Evolutionary conservation across 64 coral and sea anemone genomes (phyloP).

Genomic region (Actinia equina): DNA sequence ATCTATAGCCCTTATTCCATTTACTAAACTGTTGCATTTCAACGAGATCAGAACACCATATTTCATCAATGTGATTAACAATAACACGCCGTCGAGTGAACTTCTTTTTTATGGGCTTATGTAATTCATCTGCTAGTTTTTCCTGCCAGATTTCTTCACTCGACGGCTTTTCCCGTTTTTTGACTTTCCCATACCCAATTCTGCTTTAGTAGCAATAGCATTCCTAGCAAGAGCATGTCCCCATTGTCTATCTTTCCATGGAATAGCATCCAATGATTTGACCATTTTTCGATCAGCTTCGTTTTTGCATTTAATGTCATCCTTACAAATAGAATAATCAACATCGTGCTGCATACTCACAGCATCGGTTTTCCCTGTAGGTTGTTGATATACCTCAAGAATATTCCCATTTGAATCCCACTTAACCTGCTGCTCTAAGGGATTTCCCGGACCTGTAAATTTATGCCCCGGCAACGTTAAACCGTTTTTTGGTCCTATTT

Average conservation of each 20-base stretch:
- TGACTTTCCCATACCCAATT: slow-evolving; percentile 19
- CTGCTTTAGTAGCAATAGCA: background rate
- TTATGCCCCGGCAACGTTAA: slow-evolving; percentile 17
- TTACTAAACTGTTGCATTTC: slow-evolving; percentile 50
- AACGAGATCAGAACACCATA: slow-evolving; percentile 17
- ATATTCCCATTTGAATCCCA: slow-evolving; percentile 31
- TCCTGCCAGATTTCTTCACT: background rate
- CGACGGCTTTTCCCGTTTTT: slow-evolving; percentile 50
- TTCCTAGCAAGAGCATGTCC: background rate
- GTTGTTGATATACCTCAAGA: slow-evolving; percentile 12
- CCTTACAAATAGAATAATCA: slow-evolving; percentile 14
- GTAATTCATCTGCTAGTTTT: slow-evolving; percentile 4
- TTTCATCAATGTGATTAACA: slow-evolving; percentile 21
- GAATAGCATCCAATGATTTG: background rate
- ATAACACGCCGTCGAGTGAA: slow-evolving; percentile 39
- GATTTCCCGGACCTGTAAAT: slow-evolving; percentile 27
- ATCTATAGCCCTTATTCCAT: slow-evolving; percentile 42
- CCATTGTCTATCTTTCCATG: slow-evolving; percentile 1
- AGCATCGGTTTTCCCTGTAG: slow-evolving; percentile 22
- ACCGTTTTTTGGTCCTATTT: background rate
- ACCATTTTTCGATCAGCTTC: slow-evolving; percentile 22
- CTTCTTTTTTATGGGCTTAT: slow-evolving; percentile 20
- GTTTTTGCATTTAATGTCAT: slow-evolving; percentile 33
- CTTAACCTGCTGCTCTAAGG: slow-evolving; percentile 6
- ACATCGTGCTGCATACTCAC: slow-evolving; percentile 28